Evolutionary conservation across 2,888 invertebrate species (phyloP).

Genomic region (Lochmaea crataegi): DNA sequence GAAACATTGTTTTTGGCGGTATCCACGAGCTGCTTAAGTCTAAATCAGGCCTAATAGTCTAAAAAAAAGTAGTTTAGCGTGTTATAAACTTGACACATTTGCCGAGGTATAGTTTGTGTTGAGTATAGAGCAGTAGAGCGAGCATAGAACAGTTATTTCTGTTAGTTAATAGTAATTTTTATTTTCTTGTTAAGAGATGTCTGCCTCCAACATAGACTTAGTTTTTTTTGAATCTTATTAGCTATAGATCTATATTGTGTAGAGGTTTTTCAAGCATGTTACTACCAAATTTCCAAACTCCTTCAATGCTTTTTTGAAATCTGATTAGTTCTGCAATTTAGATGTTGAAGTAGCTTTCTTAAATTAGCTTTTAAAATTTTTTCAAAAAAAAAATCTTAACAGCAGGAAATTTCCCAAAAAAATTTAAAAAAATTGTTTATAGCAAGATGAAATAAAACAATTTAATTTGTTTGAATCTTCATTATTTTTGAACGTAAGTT

Average conservation of each 20-base stretch:
- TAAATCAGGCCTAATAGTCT: constrained; percentile 12
- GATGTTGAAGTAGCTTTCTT: constrained; percentile 4
- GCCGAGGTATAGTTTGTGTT: constrained; percentile 66
- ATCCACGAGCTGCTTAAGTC: not conserved
- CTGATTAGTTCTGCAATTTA: constrained; percentile 22
- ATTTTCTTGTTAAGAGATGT: constrained; percentile 37
- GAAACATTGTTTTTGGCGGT: no score
- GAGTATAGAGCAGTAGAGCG: constrained; percentile 56
- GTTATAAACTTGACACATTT: constrained; percentile 41
- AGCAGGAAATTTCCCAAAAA: no score
- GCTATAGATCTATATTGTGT: constrained; percentile 50
- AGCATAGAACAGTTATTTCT: constrained; percentile 44
- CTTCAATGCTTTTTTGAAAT: constrained; percentile 55
- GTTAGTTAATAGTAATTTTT: constrained; percentile 18
- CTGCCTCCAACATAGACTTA: constrained; percentile 53
- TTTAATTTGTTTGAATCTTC: no score
- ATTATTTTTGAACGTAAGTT: no score
- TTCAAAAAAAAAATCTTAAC: no score
- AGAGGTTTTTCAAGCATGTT: constrained; percentile 49
- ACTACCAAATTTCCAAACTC: constrained; percentile 34
- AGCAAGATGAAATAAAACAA: no score
- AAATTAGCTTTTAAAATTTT: no score
- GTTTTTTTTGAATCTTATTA: constrained; percentile 40
- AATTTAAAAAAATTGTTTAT: no score
- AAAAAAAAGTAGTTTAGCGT: constrained; percentile 34